Evolutionary conservation across 2,113 vertebrate genomes (phyloP).

Genomic region (Panthera uncia): DNA sequence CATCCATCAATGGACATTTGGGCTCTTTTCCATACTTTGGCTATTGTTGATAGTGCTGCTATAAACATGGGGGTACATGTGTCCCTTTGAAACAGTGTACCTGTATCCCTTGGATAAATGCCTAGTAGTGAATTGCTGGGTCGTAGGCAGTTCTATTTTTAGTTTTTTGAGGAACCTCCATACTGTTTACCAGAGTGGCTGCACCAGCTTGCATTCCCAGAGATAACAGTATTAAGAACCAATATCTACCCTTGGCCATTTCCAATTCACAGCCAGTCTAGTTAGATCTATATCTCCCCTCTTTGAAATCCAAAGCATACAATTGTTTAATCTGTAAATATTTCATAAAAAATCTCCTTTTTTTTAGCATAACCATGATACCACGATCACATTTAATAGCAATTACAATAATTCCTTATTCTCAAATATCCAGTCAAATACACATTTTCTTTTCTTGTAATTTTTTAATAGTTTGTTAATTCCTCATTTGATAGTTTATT

Average conservation of each 20-base stretch:
- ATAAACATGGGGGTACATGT: too few relatives aligned
- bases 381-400: neutral
- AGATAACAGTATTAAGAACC: neutral
- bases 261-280: neutral
- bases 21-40: too few relatives aligned
- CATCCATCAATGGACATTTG: too few relatives aligned
- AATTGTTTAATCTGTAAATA: neutral
- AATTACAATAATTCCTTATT: neutral
- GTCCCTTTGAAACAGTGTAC: too few relatives aligned
- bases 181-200: too few relatives aligned
- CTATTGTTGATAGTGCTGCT: too few relatives aligned
- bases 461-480: neutral
- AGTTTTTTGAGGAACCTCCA: too few relatives aligned
- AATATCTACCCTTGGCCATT: neutral
- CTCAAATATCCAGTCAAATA: neutral
- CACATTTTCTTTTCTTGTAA: neutral
- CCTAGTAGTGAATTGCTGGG: too few relatives aligned
- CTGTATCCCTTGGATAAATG: too few relatives aligned
- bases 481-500: neutral
- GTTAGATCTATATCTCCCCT: neutral
- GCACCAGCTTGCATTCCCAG: neutral
- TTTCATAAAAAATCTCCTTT: neutral
- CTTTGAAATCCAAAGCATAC: neutral
- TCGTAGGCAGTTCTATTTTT: too few relatives aligned
- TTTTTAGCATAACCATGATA: neutral